phyloP scores from a whole-genome alignment of 2,888 invertebrate genomes.

The Phymatocera aterrima region DNA sequence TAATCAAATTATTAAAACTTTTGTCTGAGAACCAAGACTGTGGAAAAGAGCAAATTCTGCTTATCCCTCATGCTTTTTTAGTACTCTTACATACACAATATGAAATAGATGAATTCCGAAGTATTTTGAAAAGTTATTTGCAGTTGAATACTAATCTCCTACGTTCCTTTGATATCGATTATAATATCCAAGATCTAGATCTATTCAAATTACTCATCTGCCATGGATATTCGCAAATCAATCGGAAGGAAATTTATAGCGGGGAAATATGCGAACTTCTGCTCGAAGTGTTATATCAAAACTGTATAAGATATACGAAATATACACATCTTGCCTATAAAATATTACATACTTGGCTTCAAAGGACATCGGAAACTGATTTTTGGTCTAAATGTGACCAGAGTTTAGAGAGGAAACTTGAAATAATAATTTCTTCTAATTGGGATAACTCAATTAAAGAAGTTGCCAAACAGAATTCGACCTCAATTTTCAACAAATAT shows the following conservation, averaged over 20 bases:
- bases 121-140: slow-evolving; percentile 54
- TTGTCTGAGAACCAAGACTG: slow-evolving; percentile 57
- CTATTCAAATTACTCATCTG: slow-evolving; percentile 62
- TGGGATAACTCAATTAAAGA: slow-evolving; percentile 80
- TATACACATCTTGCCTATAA: slow-evolving; percentile 77
- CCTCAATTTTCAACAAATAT: slow-evolving; percentile 73
- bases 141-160: slow-evolving; percentile 51
- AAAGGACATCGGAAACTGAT: slow-evolving; percentile 72
- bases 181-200: slow-evolving; percentile 55
- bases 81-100: slow-evolving; percentile 53
- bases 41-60: slow-evolving; percentile 58
- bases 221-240: slow-evolving; percentile 64
- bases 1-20: slow-evolving; percentile 53
- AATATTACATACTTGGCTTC: slow-evolving; percentile 74
- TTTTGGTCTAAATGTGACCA: slow-evolving; percentile 68
- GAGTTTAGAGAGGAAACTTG: slow-evolving; percentile 72
- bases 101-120: slow-evolving; percentile 47
- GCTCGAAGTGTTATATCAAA: slow-evolving; percentile 70
- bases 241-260: slow-evolving; percentile 50
- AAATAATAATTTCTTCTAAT: slow-evolving; percentile 78
- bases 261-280: slow-evolving; percentile 63
- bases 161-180: slow-evolving; percentile 52
- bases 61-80: slow-evolving; percentile 64
- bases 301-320: slow-evolving; percentile 77
- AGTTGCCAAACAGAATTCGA: slow-evolving; percentile 77